Percentiles rank a stretch among this genome's conserved stretches.
These are phyloP conservation scores for Strigops habroptila DNA, from an alignment of 2,113 vertebrate genomes.

Conservation along the genomic window DNA sequence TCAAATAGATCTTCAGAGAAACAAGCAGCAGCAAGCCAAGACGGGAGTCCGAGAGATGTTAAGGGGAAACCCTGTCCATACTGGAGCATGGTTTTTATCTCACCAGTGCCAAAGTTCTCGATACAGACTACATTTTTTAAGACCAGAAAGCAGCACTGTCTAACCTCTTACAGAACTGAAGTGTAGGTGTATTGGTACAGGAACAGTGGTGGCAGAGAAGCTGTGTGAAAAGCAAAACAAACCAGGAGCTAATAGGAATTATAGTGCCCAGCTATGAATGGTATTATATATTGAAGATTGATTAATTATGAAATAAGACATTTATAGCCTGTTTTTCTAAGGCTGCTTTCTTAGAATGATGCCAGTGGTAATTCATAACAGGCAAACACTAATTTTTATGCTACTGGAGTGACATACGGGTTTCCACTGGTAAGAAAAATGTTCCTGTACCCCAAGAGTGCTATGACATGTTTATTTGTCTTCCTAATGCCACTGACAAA, in stretches of 20 bases:
- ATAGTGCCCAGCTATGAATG: background rate
- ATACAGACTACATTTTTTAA: background rate
- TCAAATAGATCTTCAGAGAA: background rate
- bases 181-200: background rate
- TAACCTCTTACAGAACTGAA: background rate
- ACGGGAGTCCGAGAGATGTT: background rate
- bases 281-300: background rate
- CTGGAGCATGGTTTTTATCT: background rate
- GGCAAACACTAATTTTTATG: background rate
- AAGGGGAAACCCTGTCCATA: background rate
- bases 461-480: background rate
- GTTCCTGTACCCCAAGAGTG: background rate
- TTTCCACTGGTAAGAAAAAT: background rate
- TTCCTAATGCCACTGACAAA: background rate
- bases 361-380: background rate
- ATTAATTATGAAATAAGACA: background rate
- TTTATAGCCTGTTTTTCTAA: background rate
- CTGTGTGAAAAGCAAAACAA: background rate
- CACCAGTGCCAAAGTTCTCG: background rate
- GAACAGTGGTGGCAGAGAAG: background rate
- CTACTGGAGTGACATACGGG: background rate
- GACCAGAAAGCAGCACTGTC: background rate
- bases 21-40: background rate
- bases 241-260: background rate
- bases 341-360: background rate